Percentiles rank a stretch among this genome's conserved stretches.
Evolutionary conservation across 2,888 invertebrate species (phyloP).

Genomic region (Ectropis crepuscularia): DNA sequence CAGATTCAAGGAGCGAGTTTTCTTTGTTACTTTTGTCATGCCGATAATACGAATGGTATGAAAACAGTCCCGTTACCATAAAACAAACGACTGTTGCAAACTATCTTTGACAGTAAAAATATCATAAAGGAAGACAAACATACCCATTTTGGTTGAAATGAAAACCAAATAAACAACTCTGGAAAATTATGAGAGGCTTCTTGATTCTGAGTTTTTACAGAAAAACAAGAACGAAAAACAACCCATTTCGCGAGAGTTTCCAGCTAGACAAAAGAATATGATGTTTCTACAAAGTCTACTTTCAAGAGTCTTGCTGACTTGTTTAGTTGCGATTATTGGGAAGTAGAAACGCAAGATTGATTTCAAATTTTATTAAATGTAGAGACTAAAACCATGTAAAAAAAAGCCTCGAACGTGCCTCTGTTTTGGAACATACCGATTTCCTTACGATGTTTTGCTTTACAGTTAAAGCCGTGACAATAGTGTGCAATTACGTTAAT

Average conservation of each 20-base stretch:
- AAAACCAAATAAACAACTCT: conserved; percentile 26
- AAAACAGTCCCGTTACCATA: conserved; percentile 18
- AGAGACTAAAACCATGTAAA: too few relatives aligned
- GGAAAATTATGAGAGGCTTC: conserved; percentile 20
- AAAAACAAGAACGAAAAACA: conserved; percentile 20
- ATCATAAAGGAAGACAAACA: conserved; percentile 28
- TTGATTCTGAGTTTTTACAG: conserved; percentile 7
- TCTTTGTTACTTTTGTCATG: not conserved
- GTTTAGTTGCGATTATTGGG: too few relatives aligned
- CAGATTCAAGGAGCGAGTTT: too few relatives aligned
- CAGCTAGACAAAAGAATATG: not conserved
- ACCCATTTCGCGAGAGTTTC: not conserved
- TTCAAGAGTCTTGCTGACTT: too few relatives aligned
- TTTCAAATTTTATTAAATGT: too few relatives aligned
- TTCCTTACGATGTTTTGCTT: too few relatives aligned
- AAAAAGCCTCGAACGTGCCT: too few relatives aligned
- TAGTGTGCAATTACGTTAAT: too few relatives aligned
- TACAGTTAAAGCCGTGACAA: too few relatives aligned
- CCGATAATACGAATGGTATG: conserved; percentile 7
- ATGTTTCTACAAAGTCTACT: too few relatives aligned
- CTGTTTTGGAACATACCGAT: too few relatives aligned
- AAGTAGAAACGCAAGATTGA: too few relatives aligned
- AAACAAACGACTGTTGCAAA: conserved; percentile 25
- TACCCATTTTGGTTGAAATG: conserved; percentile 10
- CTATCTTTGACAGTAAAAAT: conserved; percentile 25